Evolutionary conservation across 2,888 invertebrate genomes (phyloP), one percentile per base, ranked within the genome.

Genomic region (Drosophila kanekoi): DNA sequence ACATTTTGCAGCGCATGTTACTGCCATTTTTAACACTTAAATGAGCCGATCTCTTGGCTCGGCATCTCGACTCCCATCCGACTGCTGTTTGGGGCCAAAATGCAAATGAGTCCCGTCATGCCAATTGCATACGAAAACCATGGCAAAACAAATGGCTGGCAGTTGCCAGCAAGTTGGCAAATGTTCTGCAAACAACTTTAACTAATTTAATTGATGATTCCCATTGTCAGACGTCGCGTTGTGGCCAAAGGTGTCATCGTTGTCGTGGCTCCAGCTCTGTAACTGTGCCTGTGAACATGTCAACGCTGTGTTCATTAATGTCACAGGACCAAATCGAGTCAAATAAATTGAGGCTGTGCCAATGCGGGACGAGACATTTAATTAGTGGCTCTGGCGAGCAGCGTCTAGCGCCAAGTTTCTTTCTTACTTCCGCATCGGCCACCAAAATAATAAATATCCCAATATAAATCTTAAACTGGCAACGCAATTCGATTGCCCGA

Each of bases 11-110:
- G 83, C 80, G 77, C 79, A 85, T 85, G 84, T 85, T 81, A 81
- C 85, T 87, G 87, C 87, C 87, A 87, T 85, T 85, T 89, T 85
- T 85, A 85, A 85, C 85, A 85, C 85, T 85, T 84, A 85, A 85
- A 85, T 89, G 87, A 85, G 67, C 77, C 60, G 75, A 72, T 44
- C 64, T 48, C 51, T 52, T 61, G 60, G 65, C 56, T 49, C 40
- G 40, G 63, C 61, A 66, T 47, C 57, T 44, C 28, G 56, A 28
- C 16, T 40, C n/a, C 54, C 45, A 48, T 33, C 14, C 43, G 38
- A 28, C 32, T 53, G 41, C 40, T 13, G 38, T 43, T 48, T 40
- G 49, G 70, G 70, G 68, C 70, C 78, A 68, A 87, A 87, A 87
- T 89, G 85, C 89, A 89, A 89, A 85, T 85, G 87, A 89, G 87